Conservation (phyloP, 2,888 invertebrate genomes). For the Dryococelus australis region DNA sequence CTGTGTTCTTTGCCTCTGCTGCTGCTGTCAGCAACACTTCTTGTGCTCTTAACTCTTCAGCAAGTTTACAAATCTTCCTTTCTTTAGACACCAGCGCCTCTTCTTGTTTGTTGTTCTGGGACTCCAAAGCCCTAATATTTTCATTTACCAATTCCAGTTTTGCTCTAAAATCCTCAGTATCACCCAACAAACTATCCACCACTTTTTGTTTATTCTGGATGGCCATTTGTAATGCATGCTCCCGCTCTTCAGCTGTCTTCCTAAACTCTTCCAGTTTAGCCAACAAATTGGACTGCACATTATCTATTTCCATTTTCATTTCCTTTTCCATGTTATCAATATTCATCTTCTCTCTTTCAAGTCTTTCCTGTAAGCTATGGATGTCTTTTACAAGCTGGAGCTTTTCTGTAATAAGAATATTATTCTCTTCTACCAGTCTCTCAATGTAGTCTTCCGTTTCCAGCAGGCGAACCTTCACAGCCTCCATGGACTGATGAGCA, state of each 20-base stretch:
- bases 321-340: conserved; percentile 35
- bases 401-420: conserved; percentile 22
- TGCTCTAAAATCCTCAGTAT: background rate
- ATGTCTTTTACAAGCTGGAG: conserved; percentile 23
- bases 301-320: conserved; percentile 32
- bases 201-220: background rate
- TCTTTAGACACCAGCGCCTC: background rate
- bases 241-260: background rate
- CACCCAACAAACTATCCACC: background rate
- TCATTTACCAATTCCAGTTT: conserved; percentile 33
- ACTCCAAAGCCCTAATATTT: conserved; percentile 9
- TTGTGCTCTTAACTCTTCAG: background rate
- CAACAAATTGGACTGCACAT: conserved; percentile 25
- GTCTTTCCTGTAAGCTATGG: background rate
- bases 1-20: no score
- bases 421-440: conserved; percentile 25
- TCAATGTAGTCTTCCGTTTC: conserved; percentile 40
- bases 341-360: conserved; percentile 26
- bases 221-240: background rate
- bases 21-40: background rate
- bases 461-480: conserved; percentile 38
- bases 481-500: conserved; percentile 39
- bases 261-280: conserved; percentile 23
- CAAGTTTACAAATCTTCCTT: background rate
- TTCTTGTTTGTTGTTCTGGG: background rate